phyloP scores from a whole-genome alignment of 2,888 invertebrate species.

The Hipparchia sbordonii region DNA sequence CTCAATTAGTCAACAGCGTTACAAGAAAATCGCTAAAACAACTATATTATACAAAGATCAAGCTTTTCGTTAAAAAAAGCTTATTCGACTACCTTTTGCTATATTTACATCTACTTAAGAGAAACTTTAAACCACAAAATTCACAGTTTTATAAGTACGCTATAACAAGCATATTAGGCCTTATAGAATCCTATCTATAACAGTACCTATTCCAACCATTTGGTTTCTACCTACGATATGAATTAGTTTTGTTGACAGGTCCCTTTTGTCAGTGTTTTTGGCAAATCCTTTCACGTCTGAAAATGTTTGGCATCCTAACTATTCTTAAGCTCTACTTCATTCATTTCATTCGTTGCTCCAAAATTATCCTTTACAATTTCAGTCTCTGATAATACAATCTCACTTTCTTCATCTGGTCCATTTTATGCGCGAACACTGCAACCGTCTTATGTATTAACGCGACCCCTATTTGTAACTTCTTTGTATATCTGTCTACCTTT shows the following conservation, averaged over 20 bases:
- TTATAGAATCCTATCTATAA: constrained; percentile 40
- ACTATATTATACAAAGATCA: constrained; percentile 49
- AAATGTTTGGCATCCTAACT: constrained; percentile 59
- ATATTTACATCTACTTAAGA: constrained; percentile 59
- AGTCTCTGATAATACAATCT: constrained; percentile 20
- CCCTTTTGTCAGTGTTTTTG: constrained; percentile 68
- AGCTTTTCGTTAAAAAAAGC: constrained; percentile 53
- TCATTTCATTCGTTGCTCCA: constrained; percentile 6
- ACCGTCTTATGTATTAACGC: constrained; percentile 28
- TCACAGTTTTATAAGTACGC: constrained; percentile 32
- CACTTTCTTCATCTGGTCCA: constrained; percentile 18
- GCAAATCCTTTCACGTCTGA: constrained; percentile 59
- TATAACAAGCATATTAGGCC: constrained; percentile 45
- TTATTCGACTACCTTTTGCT: constrained; percentile 35
- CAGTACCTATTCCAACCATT: constrained; percentile 41
- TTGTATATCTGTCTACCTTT: constrained; percentile 33
- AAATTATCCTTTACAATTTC: constrained; percentile 13
- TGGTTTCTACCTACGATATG: constrained; percentile 71
- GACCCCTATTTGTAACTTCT: constrained; percentile 23
- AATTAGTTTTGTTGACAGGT: constrained; percentile 67
- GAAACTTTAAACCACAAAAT: constrained; percentile 61
- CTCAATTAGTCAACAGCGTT: constrained; percentile 52
- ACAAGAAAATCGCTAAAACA: constrained; percentile 56
- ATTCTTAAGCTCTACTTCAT: constrained; percentile 18
- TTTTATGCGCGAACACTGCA: constrained; percentile 36